Base-by-base conservation (phyloP, 2,888 invertebrate genomes). In the Hydriomena furcata region DNA sequence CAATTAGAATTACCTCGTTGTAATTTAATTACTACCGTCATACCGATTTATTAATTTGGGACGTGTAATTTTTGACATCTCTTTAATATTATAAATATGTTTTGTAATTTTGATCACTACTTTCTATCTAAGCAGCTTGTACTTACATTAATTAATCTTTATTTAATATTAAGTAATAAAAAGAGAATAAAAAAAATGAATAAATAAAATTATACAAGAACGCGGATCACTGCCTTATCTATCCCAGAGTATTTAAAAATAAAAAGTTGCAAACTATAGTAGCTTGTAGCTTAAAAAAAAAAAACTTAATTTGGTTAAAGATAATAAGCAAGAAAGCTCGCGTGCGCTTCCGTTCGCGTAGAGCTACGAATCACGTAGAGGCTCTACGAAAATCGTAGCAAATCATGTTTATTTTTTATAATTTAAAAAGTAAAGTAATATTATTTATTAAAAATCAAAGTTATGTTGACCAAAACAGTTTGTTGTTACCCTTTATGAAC, bases 341-440 rank as follows among this genome's bases (percentile, higher is more conserved):
- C 56, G 65, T 62, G 63, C 63, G 61, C 63, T 74, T 74, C 67
- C 71, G 74, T 68, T 69, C 23, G 46, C 61, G 67, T 61, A 79
- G 81, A 76, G 79, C 83, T 85, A 86, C 84, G 83, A 76, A 69
- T 68, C 66, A 77, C 82, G 85, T 84, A 85, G 85, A 84, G 59
- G 51, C 61, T 73, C 78, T 77, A 78, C 77, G 76, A 49, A 23
- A 37, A 20, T 24, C 60, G 63, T 65, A 61, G 58, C 46, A 20
- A 31, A 52, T 17, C 31, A 55, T 34, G 45, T 28, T 28, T 12
- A n/a, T n/a, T 20, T 13, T 23, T 10, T 24, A n/a, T 21, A 20
- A 27, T 17, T 17, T 17, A 20, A 21, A 20, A 8, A 42, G 1
- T 12, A 21, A 20, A 25, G 7, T 13, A n/a, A n/a, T n/a, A n/a